phyloP scores from a whole-genome alignment of 1,140 invertebrate species.

The Micrasema minimum region DNA sequence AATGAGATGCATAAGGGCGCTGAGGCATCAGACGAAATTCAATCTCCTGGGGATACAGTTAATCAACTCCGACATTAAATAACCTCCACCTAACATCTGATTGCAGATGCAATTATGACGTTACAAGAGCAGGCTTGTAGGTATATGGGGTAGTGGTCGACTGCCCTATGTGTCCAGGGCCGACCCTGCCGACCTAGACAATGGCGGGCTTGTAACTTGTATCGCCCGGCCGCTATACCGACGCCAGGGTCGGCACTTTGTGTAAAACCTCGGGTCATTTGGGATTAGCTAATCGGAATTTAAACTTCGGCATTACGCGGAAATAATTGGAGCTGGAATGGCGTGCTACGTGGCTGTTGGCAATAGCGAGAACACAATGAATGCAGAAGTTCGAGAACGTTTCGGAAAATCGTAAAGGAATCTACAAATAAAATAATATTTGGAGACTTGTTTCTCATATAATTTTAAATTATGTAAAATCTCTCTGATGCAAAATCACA shows the following conservation, averaged over 20 bases:
- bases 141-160: no score
- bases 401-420: no score
- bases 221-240: slow-evolving; percentile 8
- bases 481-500: no score
- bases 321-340: slow-evolving; percentile 1
- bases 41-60: slow-evolving; percentile 5
- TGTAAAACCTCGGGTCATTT: slow-evolving; percentile 20
- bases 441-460: no score
- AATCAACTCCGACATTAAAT: slow-evolving; percentile 19
- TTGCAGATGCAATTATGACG: slow-evolving; percentile 24
- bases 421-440: no score
- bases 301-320: slow-evolving; percentile 3
- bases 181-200: neutral
- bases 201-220: no score
- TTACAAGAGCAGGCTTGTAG: neutral
- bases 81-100: neutral
- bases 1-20: neutral
- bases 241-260: slow-evolving; percentile 11
- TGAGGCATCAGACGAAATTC: neutral
- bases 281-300: slow-evolving; percentile 16
- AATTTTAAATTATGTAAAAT: no score
- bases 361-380: neutral
- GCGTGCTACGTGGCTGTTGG: neutral
- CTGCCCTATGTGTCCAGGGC: no score
- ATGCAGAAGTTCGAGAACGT: no score